Evolutionary conservation across 1,140 invertebrate genomes (phyloP), one percentile per base, ranked within the genome.

Genomic region (Pseudomyrmex concolor): DNA sequence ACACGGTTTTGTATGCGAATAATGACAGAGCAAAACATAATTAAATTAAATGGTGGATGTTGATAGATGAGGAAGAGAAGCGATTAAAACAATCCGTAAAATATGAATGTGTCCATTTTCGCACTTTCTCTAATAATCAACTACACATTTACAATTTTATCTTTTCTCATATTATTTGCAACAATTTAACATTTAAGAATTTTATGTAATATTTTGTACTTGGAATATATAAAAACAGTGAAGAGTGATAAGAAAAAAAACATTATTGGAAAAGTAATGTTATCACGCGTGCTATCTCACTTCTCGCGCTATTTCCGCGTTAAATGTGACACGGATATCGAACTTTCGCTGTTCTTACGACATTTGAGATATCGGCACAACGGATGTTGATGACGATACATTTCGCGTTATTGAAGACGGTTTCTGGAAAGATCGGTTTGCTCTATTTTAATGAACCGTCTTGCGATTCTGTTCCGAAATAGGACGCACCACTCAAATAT

Each of bases 371-470:
- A 76, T 76, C 73, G 70, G 25, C 50, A 51, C 19, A 22, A 64
- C 34, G 34, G 34, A 22, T 1, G 64, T 59, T 70, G 76, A 78
- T 78, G 64, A 78, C 64, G 68, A 43, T 15, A 70, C 64, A 70
- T 70, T 59, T 5, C 15, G n/a, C 51, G 54, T 78, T 78, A 78
- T 78, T 78, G 76, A 78, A 54, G n/a, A 57, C 19, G 7, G 48
- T 34, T 5, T 17, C n/a, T 59, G 19, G 57, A 78, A 78, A 25
- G 64, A 19, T 78, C 34, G 25, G 43, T 70, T 78, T 57, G 19
- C 43, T 12, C 64, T 9, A 22, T 77, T 67, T 77, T 67, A 45
- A 67, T 25, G 7, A 45, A 78, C 68, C n/a, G 51, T 70, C 15
- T 15, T 15, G 17, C 51, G 10, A 78, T 34, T 67, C 22, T 17